Percentiles rank a stretch among this genome's conserved stretches.
These are phyloP conservation scores for Grus americana DNA, from an alignment of 2,113 vertebrate genomes.

Conservation along the genomic window DNA sequence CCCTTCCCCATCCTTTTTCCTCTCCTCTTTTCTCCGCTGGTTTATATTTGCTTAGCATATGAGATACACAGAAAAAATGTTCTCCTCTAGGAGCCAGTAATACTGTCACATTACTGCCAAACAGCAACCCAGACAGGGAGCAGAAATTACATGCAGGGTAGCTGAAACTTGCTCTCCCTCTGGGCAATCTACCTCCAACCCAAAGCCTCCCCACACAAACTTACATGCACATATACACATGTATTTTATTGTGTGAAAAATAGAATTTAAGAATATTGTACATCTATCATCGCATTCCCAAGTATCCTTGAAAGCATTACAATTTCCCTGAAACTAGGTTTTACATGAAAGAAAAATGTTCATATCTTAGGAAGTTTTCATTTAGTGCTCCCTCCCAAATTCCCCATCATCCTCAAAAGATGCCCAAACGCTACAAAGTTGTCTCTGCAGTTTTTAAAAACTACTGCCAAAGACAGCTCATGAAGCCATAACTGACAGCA, in stretches of 20 bases:
- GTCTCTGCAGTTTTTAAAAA: neutral
- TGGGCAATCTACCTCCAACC: neutral
- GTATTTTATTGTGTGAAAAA: neutral
- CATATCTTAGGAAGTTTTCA: neutral
- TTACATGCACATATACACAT: neutral
- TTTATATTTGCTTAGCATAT: neutral
- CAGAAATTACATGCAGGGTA: neutral
- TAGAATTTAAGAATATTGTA: neutral
- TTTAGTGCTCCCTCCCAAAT: neutral
- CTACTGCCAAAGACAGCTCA: neutral
- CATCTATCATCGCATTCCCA: neutral
- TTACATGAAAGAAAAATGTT: neutral
- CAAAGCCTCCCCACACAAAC: neutral
- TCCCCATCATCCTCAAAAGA: neutral
- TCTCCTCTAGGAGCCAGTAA: neutral
- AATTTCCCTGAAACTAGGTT: neutral
- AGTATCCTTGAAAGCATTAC: neutral
- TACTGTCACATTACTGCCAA: neutral
- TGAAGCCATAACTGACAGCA: neutral
- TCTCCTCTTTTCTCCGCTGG: neutral
- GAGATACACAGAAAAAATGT: neutral
- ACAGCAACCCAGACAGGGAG: neutral
- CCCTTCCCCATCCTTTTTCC: neutral
- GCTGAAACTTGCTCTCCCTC: neutral
- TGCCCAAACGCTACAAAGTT: neutral